Base-by-base conservation (phyloP, 2,113 vertebrate species). In the Manacus vitellinus region DNA sequence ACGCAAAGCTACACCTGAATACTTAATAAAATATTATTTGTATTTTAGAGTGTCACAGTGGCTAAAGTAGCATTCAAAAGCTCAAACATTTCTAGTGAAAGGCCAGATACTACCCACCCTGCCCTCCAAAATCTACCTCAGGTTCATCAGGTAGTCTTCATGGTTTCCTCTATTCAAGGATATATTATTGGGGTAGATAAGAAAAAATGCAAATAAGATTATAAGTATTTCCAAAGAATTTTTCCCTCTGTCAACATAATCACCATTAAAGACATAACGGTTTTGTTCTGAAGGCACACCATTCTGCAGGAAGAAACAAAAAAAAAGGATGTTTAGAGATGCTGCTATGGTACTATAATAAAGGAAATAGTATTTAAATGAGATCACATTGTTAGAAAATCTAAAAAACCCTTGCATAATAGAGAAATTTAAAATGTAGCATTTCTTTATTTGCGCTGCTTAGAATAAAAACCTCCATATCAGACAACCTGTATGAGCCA, bases 111-210 rank as follows among this genome's bases (percentile, higher is more conserved):
- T 35, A 19, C 31, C 23, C 15, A 22, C 10, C 46, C 9, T 1
- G 9, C 4, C 47, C 79, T 23, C 22, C 63, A 72, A 67, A 86
- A 56, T 18, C 88, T 98, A 99, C 99, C 99, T 99, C 88, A 99
- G 96, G 95, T 99, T 99, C 99, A 99, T 99, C 66, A 99, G 96
- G 94, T 99, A 98, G 97, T 99, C 99, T 94, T 99, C 99, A 22
- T 99, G 99, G 97, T 99, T 99, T 81, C 99, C 99, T 97, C 99
- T 97, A 94, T 99, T 99, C 95, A 99, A 97, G 91, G 98, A 98
- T 96, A 99, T 96, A 95, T 99, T 97, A 92, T 99, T 98, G 5
- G 99, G 99, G 81, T 99, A 99, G 49, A 99, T 98, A 70, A 99
- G 98, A 66, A 99, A 98, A 97, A 99, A 99, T 61, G 99, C 98